Evolutionary conservation across 2,888 invertebrate species (phyloP).

Genomic region (Ophion ellenae): DNA sequence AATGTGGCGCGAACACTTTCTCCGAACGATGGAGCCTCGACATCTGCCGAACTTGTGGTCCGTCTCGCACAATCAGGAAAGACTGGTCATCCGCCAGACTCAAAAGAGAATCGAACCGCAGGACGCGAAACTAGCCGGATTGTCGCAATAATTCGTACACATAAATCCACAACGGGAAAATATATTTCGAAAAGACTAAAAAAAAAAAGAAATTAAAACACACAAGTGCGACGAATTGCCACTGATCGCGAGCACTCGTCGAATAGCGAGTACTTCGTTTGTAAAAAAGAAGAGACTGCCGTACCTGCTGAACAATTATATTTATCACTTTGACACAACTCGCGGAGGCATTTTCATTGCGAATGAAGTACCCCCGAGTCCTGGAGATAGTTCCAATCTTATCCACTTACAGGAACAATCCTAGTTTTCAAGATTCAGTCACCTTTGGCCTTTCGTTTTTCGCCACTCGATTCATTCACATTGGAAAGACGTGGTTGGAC

Average conservation of each 20-base stretch:
- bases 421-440: neutral
- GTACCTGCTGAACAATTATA: slow-evolving; percentile 59
- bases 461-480: neutral
- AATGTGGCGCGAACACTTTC: slow-evolving; percentile 91
- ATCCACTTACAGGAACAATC: neutral
- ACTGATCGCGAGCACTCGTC: slow-evolving; percentile 73
- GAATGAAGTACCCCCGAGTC: no score
- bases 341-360: neutral
- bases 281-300: slow-evolving; percentile 71
- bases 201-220: neutral
- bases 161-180: neutral
- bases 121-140: slow-evolving; percentile 80
- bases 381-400: no score
- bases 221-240: slow-evolving; percentile 47
- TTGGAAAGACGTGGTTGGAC: neutral
- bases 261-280: slow-evolving; percentile 78
- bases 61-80: slow-evolving; percentile 88
- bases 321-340: slow-evolving; percentile 66
- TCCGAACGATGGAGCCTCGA: slow-evolving; percentile 89
- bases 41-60: slow-evolving; percentile 91
- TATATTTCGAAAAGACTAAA: neutral
- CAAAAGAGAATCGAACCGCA: slow-evolving; percentile 80
- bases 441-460: neutral
- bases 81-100: slow-evolving; percentile 83
- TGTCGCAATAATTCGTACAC: slow-evolving; percentile 51